Base-by-base conservation (phyloP, 2,113 vertebrate species). In the Pelmatolapia mariae region DNA sequence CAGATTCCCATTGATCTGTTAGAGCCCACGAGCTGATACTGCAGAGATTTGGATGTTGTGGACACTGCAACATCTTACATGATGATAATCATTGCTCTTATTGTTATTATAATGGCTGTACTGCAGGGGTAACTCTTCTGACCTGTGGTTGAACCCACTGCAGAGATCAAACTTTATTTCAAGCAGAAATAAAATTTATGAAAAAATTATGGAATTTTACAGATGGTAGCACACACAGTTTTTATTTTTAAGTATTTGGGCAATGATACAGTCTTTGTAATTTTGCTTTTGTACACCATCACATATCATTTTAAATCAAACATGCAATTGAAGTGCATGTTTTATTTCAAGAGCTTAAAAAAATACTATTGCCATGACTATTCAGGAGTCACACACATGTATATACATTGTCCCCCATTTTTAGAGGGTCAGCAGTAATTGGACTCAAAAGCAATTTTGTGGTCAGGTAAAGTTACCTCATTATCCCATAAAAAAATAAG, bases 1-100 rank as follows among this genome's bases (percentile, higher is more conserved):
- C 83, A 66, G 24, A 57, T 80, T 83, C 56, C 61, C 19, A 87
- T 90, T 91, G 92, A 92, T 91, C 79, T 87, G 73, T 81, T 83
- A 81, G 68, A 73, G 79, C 76, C 40, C 76, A 83, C 82, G 7
- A 73, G 84, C 71, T 71, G 66, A 24, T 18, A 56, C 57, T 47
- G 73, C 36, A 63, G 80, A 80, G 73, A 31, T 84, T 50, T 56
- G 18, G 73, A 31, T 87, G 86, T 43, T 81, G 33, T 63, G 78
- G 71, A 76, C 22, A 18, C 73, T 22, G 54, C 81, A 68, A 47
- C 18, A 26, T 6, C 71, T 71, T 33, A 81, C 6, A 59, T 63
- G 68, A 38, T 22, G 73, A 52, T 52, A 78, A 52, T 24, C 29
- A 52, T 52, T 81, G 15, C 29, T 78, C 10, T n/a, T 61, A 19